A percentile compares a stretch with the other conserved stretches of the same genome.
Conservation (phyloP, 2,888 invertebrate genomes). For the Yponomeuta plumbellus region DNA sequence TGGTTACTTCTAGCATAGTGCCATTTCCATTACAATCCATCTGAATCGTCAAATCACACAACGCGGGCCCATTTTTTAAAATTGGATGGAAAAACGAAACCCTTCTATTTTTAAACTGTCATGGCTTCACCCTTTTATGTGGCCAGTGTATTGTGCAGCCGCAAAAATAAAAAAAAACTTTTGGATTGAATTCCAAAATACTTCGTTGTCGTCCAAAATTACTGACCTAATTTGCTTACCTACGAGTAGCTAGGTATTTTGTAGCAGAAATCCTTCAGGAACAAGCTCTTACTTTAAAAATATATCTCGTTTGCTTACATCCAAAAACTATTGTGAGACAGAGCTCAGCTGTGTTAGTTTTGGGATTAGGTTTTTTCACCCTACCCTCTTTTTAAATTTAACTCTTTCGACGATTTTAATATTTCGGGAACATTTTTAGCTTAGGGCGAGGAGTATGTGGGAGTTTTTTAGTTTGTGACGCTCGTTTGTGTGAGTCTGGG, state of each 20-base stretch:
- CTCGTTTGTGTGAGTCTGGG: constrained; percentile 1
- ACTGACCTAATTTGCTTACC: too few relatives aligned
- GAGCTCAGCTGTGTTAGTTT: constrained; percentile 71
- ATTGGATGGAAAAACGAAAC: constrained; percentile 70
- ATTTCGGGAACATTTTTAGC: constrained; percentile 67
- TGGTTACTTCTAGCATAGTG: constrained; percentile 50
- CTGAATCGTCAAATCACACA: constrained; percentile 69
- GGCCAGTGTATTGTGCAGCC: background rate
- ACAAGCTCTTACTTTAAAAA: background rate
- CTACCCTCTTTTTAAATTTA: constrained; percentile 71
- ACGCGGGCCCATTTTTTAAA: constrained; percentile 68
- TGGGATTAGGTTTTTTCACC: constrained; percentile 62
- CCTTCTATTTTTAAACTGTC: constrained; percentile 73
- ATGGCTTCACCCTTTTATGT: constrained; percentile 55
- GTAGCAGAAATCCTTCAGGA: too few relatives aligned
- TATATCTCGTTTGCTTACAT: background rate
- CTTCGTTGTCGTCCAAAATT: too few relatives aligned
- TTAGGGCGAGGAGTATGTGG: constrained; percentile 60
- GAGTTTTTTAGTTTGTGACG: constrained; percentile 37
- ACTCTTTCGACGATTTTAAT: constrained; percentile 76
- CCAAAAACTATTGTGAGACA: constrained; percentile 37
- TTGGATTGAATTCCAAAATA: background rate
- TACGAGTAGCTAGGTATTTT: too few relatives aligned
- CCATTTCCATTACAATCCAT: constrained; percentile 60
- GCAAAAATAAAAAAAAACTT: background rate